Percentiles rank a stretch among this genome's conserved stretches.
phyloP scores from a whole-genome alignment of 2,113 vertebrate species.

The Sturnus vulgaris region DNA sequence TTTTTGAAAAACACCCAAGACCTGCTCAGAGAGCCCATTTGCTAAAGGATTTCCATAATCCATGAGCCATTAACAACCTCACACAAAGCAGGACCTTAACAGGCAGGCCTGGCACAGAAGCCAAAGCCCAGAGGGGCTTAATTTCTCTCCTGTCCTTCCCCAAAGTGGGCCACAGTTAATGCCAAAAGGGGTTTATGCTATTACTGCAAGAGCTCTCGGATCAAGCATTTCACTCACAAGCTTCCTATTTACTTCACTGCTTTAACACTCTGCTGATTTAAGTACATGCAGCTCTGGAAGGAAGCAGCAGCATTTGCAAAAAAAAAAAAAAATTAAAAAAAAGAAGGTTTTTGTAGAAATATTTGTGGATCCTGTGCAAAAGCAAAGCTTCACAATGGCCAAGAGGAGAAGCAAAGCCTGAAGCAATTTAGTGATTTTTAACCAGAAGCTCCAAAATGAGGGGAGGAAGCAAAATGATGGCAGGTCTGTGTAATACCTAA shows the following conservation, averaged over 20 bases:
- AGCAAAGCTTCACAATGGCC: not conserved
- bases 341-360: not conserved
- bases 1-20: not conserved
- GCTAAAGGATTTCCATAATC: not conserved
- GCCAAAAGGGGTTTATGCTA: not conserved
- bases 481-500: not conserved
- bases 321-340: not conserved
- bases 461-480: not conserved
- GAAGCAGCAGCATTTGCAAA: not conserved
- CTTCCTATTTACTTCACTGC: not conserved
- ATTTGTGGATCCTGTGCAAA: not conserved
- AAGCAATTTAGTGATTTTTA: not conserved
- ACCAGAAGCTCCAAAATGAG: not conserved
- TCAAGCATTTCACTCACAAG: not conserved
- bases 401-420: not conserved
- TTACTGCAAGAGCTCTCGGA: not conserved
- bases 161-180: not conserved
- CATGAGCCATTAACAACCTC: not conserved
- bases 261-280: not conserved
- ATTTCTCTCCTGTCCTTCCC: not conserved
- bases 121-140: not conserved
- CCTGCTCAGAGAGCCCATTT: not conserved
- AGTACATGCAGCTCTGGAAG: not conserved
- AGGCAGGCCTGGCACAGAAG: not conserved
- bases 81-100: not conserved